Base-by-base conservation (phyloP, 2,888 invertebrate species). In the Drosophila mulleri region DNA sequence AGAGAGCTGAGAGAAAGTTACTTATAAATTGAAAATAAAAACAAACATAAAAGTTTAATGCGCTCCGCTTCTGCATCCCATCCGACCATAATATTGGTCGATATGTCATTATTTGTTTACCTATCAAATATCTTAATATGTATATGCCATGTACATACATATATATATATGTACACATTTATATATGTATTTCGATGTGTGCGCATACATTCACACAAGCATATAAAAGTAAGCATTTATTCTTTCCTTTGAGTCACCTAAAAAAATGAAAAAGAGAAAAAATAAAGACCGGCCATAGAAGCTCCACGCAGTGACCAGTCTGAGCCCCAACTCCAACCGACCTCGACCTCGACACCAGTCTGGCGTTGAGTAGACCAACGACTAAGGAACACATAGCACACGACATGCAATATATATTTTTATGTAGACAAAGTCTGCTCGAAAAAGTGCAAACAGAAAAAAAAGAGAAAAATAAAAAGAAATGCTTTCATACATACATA, bases 401-500 rank as follows among this genome's bases (percentile, higher is more conserved):
- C 71, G 68, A 81, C 87, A 87, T 88, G 87, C 73, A 84, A 85
- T 88, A 85, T 90, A 88, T 88, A 86, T 88, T 89, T 90, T 88
- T 83, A 89, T 90, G 84, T 81, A 91, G 90, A 89, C 88, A 83
- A 88, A 85, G 90, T 90, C 89, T 89, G 89, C 80, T 89, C 80
- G 77, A 88, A 90, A 87, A 89, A 90, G 85, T 90, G 88, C 90
- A 90, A 91, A 89, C 89, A 90, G 90, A 91, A 85, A 82, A 58
- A 57, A 65, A 57, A 67, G 75, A 57, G 57, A 66, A 64, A 60
- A 62, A 59, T 42, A 59, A 66, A 82, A 76, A 67, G 65, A 72
- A 73, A 67, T 64, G 67, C 69, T 68, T 72, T 78, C 80, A 84
- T 67, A 75, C 53, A 37, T 39, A 53, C 53, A 39, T 39, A 53